Conservation (phyloP, 1,140 invertebrate species). For the Drosophila chauvacae region DNA sequence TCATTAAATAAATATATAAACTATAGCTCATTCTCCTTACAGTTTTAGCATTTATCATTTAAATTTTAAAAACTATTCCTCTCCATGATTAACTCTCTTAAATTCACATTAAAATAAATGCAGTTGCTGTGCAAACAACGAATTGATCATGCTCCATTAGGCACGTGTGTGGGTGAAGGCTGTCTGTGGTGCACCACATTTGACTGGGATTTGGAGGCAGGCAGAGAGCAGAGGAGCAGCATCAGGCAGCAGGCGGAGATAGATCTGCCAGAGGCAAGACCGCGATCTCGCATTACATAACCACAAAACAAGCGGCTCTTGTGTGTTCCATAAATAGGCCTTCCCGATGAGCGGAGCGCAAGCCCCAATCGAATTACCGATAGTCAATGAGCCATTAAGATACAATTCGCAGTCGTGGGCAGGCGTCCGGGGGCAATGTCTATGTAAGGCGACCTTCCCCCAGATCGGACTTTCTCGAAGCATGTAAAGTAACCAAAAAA, state of each 20-base stretch:
- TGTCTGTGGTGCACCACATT: conserved; percentile 59
- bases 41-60: not conserved
- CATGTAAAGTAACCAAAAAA: conserved; percentile 19
- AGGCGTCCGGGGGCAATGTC: conserved; percentile 45
- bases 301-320: conserved; percentile 45
- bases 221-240: not conserved
- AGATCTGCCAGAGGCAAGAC: conserved; percentile 41
- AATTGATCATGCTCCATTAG: conserved; percentile 62
- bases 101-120: conserved; percentile 5
- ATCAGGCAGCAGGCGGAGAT: not conserved
- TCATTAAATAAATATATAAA: no score
- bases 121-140: conserved; percentile 35
- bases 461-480: conserved; percentile 32
- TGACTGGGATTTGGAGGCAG: not conserved
- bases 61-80: not conserved
- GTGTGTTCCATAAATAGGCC: conserved; percentile 64
- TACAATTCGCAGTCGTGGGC: conserved; percentile 38
- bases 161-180: conserved; percentile 75
- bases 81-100: not conserved
- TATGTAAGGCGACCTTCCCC: conserved; percentile 46
- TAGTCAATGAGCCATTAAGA: conserved; percentile 74
- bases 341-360: conserved; percentile 57
- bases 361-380: conserved; percentile 57
- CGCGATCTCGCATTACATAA: conserved; percentile 55
- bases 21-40: not conserved